Conservation (phyloP, 2,797 vertebrate genomes). For the Passerculus sandwichensis region DNA sequence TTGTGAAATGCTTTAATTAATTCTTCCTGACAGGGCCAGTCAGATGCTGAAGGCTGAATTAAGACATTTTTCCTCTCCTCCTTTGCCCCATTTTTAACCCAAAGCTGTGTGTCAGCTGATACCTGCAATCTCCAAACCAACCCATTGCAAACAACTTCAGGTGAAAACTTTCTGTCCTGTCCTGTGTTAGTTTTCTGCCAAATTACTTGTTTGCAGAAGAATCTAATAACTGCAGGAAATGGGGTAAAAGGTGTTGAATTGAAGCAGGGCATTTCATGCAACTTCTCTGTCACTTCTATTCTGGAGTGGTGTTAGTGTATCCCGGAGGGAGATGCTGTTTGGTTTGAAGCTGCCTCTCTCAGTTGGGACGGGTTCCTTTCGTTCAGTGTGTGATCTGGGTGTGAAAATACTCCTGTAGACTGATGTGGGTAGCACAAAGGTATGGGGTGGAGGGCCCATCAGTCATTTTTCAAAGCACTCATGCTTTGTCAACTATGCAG, state of each 20-base stretch:
- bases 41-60: not conserved
- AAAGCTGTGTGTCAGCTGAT: not conserved
- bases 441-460: constrained; percentile 59
- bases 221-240: not conserved
- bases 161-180: not conserved
- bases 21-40: not conserved
- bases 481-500: constrained; percentile 65
- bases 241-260: not conserved
- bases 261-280: not conserved
- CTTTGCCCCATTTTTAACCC: not conserved
- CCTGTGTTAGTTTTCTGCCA: not conserved
- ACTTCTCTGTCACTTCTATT: not conserved
- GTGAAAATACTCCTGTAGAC: constrained; percentile 16
- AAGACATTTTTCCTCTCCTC: not conserved
- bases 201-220: not conserved
- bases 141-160: not conserved
- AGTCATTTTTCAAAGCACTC: constrained; percentile 64
- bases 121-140: not conserved
- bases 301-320: not conserved
- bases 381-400: constrained; percentile 31
- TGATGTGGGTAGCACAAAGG: constrained; percentile 69
- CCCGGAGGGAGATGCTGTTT: constrained; percentile 14
- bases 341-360: not conserved
- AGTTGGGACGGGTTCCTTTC: not conserved
- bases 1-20: not conserved